Percentiles rank a stretch among this genome's conserved stretches.
These are phyloP conservation scores for Anoplolepis gracilipes DNA, from an alignment of 1,140 invertebrate species.

Conservation along the genomic window DNA sequence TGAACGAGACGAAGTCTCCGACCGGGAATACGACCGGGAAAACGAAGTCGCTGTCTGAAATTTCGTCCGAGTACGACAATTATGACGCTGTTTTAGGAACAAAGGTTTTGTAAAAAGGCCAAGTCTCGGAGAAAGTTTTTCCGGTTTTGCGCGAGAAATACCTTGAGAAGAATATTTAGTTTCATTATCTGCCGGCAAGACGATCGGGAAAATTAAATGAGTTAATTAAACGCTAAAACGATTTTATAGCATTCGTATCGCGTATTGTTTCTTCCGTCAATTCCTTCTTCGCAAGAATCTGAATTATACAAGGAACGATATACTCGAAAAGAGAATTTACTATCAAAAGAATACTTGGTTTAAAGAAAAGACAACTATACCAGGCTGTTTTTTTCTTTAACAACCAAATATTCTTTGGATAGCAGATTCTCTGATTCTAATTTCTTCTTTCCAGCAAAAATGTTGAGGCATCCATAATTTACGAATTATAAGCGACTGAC, in stretches of 20 bases:
- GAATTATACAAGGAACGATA: neutral
- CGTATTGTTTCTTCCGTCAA: neutral
- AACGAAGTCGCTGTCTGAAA: constrained; percentile 20
- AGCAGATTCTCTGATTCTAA: too few relatives aligned
- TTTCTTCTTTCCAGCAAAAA: too few relatives aligned
- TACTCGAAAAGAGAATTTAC: too few relatives aligned
- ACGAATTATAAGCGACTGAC: too few relatives aligned
- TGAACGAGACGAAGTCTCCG: constrained; percentile 9
- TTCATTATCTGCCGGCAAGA: neutral
- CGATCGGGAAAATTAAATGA: neutral
- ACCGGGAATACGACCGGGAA: too few relatives aligned
- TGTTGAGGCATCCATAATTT: too few relatives aligned
- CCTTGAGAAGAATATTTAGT: neutral
- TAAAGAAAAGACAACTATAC: too few relatives aligned
- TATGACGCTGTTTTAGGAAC: neutral
- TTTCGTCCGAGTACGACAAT: constrained; percentile 16
- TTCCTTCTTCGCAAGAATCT: neutral
- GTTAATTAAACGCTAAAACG: neutral
- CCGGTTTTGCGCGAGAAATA: neutral
- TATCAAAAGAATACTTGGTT: too few relatives aligned
- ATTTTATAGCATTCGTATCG: neutral
- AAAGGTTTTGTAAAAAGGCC: neutral
- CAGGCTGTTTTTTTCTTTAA: too few relatives aligned
- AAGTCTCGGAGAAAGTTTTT: neutral
- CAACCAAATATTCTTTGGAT: too few relatives aligned